Conservation (phyloP, 2,888 invertebrate genomes). For the Phanerotoma sp. region DNA sequence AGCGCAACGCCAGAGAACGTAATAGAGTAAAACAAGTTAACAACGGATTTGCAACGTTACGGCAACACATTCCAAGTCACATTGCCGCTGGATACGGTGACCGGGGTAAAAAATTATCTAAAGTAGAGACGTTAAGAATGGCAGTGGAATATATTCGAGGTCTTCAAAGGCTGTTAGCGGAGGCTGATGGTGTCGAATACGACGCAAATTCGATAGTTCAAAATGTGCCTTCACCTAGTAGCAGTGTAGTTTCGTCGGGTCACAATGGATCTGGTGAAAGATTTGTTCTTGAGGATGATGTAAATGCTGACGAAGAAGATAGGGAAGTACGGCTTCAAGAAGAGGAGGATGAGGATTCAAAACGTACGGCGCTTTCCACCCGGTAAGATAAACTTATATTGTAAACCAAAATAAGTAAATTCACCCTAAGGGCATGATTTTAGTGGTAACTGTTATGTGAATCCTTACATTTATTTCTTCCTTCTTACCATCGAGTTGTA, state of each 20-base stretch:
- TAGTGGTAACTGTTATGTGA: no score
- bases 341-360: slow-evolving; percentile 45
- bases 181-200: slow-evolving; percentile 63
- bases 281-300: slow-evolving; percentile 58
- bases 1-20: slow-evolving; percentile 89
- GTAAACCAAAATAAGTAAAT: slow-evolving; percentile 2
- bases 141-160: slow-evolving; percentile 88
- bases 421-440: no score
- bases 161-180: slow-evolving; percentile 73
- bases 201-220: slow-evolving; percentile 56
- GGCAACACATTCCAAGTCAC: slow-evolving; percentile 84
- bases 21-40: slow-evolving; percentile 92
- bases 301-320: slow-evolving; percentile 33
- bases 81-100: slow-evolving; percentile 70
- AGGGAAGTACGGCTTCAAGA: slow-evolving; percentile 36
- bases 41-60: slow-evolving; percentile 84
- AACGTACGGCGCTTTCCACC: slow-evolving; percentile 21
- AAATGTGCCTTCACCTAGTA: slow-evolving; percentile 55
- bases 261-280: slow-evolving; percentile 57
- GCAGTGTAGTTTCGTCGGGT: slow-evolving; percentile 53
- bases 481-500: slow-evolving; percentile 12
- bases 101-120: slow-evolving; percentile 77
- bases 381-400: slow-evolving; percentile 23
- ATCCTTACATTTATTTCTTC: no score
- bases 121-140: slow-evolving; percentile 87